Evolutionary conservation across 2,888 invertebrate genomes (phyloP), one percentile per base, ranked within the genome.

Genomic region (Scaptomyza caliginosa): DNA sequence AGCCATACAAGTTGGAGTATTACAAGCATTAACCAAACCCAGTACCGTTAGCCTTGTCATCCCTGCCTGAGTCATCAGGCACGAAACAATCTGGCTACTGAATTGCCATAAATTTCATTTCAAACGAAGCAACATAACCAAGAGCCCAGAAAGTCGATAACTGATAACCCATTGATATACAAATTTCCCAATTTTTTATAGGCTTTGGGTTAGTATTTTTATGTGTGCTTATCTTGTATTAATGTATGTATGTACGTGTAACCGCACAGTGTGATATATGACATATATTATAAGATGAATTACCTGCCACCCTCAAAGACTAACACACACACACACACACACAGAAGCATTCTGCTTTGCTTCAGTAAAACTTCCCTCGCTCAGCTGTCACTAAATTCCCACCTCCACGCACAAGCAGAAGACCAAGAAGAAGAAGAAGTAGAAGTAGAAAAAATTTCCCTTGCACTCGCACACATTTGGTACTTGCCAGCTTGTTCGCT

Each of bases 251-350:
- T 19, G 40, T 36, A 50, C 24, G 49, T 24, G 40, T 23, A 32
- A 17, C 17, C 50, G 50, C 50, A 50, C 40, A 10, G 43, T 74
- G 40, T 75, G 51, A 74, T 75, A 50, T 75, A 74, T 63, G 71
- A 64, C 72, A 64, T 71, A 75, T 75, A 74, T 71, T 46, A 55
- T 56, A 58, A 80, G 80, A 83, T 72, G 77, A 67, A 79, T 79
- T 72, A 68, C 82, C 62, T 66, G 72, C 68, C 78, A 79, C 79
- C 85, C 85, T n/a, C 85, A 65, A 85, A 81, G 74, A 75, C n/a
- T 74, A 78, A 76, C 60, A 51, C 48, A 39, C 55, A 54, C 65
- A 46, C 46, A 39, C 56, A 45, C 46, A 48, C 17, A 16, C 16
- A 17, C 32, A 64, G 16, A 30, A 8, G 10, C 36, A 30, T 21